These are phyloP conservation scores for Thecophora atra DNA, from an alignment of 2,888 invertebrate genomes.

Conservation along the genomic window DNA sequence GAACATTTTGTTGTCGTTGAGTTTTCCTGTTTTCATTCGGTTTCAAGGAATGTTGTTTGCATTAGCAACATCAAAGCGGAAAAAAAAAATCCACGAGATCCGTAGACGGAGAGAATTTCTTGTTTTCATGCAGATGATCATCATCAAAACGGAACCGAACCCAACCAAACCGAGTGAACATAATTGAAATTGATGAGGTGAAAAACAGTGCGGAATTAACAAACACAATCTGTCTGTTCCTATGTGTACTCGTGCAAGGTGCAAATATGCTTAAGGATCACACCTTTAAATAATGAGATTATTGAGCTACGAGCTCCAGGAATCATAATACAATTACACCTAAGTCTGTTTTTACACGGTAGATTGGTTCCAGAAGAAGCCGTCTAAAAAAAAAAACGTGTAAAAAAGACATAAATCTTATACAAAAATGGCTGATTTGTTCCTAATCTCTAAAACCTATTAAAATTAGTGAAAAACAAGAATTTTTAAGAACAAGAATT, in stretches of 20 bases:
- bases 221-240: no score
- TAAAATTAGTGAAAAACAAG: no score
- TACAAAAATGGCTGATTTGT: neutral
- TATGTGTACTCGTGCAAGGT: conserved; percentile 8
- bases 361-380: no score
- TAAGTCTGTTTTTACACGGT: no score
- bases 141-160: neutral
- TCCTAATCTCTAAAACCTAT: no score
- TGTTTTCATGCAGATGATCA: conserved; percentile 5
- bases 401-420: no score
- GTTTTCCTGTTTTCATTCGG: no score
- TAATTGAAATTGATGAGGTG: conserved; percentile 2
- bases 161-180: no score
- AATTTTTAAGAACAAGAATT: no score
- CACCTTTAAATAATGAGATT: neutral
- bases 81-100: no score
- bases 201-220: conserved; percentile 9
- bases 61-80: no score
- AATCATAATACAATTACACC: neutral
- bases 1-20: neutral
- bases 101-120: neutral
- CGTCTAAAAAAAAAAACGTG: no score
- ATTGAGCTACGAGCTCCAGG: neutral
- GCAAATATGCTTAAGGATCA: neutral
- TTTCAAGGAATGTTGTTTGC: conserved; percentile 13